Evolutionary conservation across 2,797 vertebrate genomes (phyloP).

Genomic region (Sebastes umbrosus): DNA sequence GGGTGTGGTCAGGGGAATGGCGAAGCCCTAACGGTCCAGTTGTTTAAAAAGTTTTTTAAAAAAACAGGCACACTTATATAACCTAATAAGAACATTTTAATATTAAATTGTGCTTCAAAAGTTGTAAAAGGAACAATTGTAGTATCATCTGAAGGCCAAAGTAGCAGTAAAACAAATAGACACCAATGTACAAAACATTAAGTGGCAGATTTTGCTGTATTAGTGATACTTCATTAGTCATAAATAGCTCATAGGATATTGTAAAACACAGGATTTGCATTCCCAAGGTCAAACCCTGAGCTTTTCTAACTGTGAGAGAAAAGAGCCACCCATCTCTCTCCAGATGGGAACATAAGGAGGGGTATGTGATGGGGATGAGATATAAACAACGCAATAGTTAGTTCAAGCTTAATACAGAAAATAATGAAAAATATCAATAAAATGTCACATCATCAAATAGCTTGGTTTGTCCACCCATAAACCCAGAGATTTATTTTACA

Average conservation of each 20-base stretch:
- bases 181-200: background rate
- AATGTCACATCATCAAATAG: background rate
- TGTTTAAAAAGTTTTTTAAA: slow-evolving; percentile 50
- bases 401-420: slow-evolving; percentile 29
- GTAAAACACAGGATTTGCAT: background rate
- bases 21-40: slow-evolving; percentile 63
- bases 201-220: background rate
- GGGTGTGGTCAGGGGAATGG: slow-evolving; percentile 62
- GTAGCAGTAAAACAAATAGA: background rate
- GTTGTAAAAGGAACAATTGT: background rate
- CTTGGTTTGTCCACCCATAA: background rate
- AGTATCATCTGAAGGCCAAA: background rate
- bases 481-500: background rate
- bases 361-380: background rate
- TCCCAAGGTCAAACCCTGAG: background rate
- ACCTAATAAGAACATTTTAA: background rate
- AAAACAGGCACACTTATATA: slow-evolving; percentile 23
- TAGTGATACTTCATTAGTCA: background rate
- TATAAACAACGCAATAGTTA: slow-evolving; percentile 18
- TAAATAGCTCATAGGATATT: background rate
- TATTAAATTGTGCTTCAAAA: background rate
- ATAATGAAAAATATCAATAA: background rate
- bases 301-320: slow-evolving; percentile 1
- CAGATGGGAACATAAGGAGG: slow-evolving; percentile 26
- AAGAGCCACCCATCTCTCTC: background rate